These are phyloP conservation scores for Paraescarpia echinospica DNA, from an alignment of 1,140 invertebrate species.

Conservation along the genomic window DNA sequence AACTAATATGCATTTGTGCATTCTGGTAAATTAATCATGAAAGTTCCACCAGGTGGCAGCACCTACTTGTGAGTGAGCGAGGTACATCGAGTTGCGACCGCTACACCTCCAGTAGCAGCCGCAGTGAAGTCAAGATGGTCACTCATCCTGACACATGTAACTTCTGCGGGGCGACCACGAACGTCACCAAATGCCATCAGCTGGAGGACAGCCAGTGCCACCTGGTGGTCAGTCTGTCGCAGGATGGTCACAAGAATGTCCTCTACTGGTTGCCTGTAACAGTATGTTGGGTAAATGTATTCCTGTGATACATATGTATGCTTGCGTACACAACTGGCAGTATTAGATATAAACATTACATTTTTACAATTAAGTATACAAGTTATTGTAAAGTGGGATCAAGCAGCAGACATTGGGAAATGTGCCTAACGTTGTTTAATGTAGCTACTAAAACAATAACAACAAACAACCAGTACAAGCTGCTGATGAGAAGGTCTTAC, in stretches of 20 bases:
- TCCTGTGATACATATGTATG: not conserved
- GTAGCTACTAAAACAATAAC: too few species aligned
- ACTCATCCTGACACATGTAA: not conserved
- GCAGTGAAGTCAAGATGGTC: not conserved
- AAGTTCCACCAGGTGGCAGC: not conserved
- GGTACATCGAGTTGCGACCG: not conserved
- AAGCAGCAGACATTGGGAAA: too few species aligned
- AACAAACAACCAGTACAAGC: too few species aligned
- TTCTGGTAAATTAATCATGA: too few species aligned
- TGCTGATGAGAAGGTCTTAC: too few species aligned
- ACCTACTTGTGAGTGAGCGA: not conserved
- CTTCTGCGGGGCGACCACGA: not conserved
- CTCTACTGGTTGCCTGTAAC: not conserved
- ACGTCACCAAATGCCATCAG: constrained; percentile 13
- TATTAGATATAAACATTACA: not conserved
- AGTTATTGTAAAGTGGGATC: not conserved
- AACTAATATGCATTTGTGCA: too few species aligned
- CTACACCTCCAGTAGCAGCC: not conserved
- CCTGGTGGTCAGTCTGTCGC: not conserved
- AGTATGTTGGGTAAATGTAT: not conserved
- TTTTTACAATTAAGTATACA: not conserved
- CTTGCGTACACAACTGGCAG: not conserved
- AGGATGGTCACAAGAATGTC: constrained; percentile 10
- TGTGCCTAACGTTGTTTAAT: not conserved
- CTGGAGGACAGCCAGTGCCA: not conserved